Conservation (phyloP, 2,888 invertebrate genomes). For the Camptogramma bilineatum region DNA sequence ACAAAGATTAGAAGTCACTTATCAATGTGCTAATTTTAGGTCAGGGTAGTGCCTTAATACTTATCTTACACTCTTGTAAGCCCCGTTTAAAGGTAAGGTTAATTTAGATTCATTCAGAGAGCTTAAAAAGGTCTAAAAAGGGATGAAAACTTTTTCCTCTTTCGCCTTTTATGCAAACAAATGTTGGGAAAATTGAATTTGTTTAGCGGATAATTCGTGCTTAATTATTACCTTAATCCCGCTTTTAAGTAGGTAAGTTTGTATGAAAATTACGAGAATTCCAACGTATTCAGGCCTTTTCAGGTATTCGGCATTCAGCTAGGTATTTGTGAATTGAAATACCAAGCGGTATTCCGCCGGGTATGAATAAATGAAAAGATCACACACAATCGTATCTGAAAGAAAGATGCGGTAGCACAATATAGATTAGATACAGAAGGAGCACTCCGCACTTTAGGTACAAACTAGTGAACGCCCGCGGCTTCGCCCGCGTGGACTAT, state of each 20-base stretch:
- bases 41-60: not conserved
- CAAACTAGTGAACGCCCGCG: no score
- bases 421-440: no score
- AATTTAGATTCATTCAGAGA: constrained; percentile 15
- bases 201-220: not conserved
- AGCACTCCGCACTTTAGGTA: no score
- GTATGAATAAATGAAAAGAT: no score
- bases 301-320: no score
- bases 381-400: no score
- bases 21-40: not conserved
- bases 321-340: no score
- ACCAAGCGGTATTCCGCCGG: no score
- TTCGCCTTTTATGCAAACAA: constrained; percentile 14
- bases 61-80: constrained; percentile 5
- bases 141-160: constrained; percentile 17
- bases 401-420: no score
- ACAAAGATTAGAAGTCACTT: no score
- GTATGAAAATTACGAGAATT: not conserved
- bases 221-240: not conserved
- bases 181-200: constrained; percentile 12
- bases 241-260: not conserved
- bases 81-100: constrained; percentile 7
- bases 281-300: not conserved
- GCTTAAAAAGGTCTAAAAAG: constrained; percentile 15
- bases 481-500: no score